phyloP scores from a whole-genome alignment of 2,888 invertebrate genomes.

The Metacarcinus magister region DNA sequence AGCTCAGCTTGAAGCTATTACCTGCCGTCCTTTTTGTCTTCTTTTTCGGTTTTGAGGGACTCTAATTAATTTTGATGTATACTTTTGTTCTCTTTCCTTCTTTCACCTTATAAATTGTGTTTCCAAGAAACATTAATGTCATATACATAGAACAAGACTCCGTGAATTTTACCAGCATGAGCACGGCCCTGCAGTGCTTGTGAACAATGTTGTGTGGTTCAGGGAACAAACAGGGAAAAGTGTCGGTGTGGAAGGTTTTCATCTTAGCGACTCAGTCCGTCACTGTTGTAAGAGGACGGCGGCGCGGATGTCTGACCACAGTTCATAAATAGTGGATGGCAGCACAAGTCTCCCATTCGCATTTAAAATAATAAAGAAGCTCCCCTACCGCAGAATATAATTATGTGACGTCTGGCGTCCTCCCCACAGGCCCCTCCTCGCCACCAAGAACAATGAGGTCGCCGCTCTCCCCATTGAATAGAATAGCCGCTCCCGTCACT shows the following conservation, averaged over 20 bases:
- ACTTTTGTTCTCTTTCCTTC: neutral
- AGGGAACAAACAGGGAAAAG: neutral
- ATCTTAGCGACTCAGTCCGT: neutral
- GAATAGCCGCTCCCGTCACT: neutral
- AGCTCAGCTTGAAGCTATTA: neutral
- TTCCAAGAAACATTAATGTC: neutral
- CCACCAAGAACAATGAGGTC: constrained; percentile 16
- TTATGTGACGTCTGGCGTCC: neutral
- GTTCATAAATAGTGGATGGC: neutral
- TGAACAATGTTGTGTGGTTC: neutral
- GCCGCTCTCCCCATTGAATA: neutral
- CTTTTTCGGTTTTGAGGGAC: neutral
- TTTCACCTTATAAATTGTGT: neutral
- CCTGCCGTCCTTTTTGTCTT: neutral
- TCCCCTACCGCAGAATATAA: neutral
- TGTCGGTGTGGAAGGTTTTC: neutral
- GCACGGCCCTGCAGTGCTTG: too few relatives aligned
- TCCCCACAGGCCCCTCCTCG: neutral
- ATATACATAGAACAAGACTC: neutral
- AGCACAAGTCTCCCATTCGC: constrained; percentile 17
- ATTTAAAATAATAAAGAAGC: constrained; percentile 36
- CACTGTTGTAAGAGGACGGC: neutral
- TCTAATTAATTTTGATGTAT: neutral
- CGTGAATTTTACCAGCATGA: neutral
- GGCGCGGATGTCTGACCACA: neutral